phyloP scores from a whole-genome alignment of 2,797 vertebrate genomes.

The Yasuhikotakia modesta region DNA sequence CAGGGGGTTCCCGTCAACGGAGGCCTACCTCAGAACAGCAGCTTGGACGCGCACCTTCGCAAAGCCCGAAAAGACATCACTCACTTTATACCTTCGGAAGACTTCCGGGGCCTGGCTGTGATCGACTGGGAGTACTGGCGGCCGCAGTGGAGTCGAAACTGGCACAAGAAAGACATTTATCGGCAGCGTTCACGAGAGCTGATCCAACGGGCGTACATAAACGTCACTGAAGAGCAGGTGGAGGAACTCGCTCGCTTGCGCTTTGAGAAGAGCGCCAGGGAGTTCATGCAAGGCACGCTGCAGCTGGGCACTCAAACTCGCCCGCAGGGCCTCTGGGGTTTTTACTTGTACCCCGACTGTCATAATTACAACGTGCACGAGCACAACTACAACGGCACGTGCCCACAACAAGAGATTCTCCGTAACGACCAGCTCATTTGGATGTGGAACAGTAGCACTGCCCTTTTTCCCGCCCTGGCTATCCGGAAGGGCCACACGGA shows the following conservation, averaged over 20 bases:
- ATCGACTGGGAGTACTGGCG: conserved; percentile 83
- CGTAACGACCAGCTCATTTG: conserved; percentile 82
- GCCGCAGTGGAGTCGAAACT: conserved; percentile 79
- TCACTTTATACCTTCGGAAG: conserved; percentile 77
- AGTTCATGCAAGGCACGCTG: conserved; percentile 82
- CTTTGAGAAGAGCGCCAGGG: conserved; percentile 80
- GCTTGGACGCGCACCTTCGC: conserved; percentile 77
- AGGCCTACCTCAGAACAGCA: conserved; percentile 80
- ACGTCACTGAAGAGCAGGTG: conserved; percentile 71
- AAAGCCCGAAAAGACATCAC: conserved; percentile 76
- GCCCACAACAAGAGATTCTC: conserved; percentile 75
- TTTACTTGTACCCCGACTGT: conserved; percentile 85
- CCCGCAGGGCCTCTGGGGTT: conserved; percentile 80
- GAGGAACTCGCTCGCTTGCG: conserved; percentile 73
- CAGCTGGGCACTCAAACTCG: conserved; percentile 76
- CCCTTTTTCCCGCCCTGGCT: conserved; percentile 77
- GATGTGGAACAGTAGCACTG: conserved; percentile 83
- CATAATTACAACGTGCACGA: conserved; percentile 82
- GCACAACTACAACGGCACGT: conserved; percentile 77
- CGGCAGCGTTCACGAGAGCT: conserved; percentile 75
- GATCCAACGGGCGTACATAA: conserved; percentile 70
- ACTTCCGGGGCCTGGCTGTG: conserved; percentile 78
- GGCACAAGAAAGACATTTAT: conserved; percentile 79
- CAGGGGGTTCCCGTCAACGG: conserved; percentile 73
- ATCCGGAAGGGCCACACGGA: conserved; percentile 76